These are phyloP conservation scores for Dasypolia templi DNA, from an alignment of 2,888 invertebrate genomes.

Conservation along the genomic window DNA sequence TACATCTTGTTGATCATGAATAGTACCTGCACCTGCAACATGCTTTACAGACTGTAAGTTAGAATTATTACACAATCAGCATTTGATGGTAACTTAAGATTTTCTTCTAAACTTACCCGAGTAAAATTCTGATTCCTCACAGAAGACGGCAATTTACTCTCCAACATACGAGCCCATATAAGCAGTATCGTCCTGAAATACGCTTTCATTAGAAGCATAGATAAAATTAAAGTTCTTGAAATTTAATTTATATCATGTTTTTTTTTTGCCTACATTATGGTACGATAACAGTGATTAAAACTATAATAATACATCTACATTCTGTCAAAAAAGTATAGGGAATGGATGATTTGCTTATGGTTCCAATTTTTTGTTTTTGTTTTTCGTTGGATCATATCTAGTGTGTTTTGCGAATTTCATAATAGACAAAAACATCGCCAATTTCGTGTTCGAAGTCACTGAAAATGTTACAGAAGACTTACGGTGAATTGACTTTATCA, in stretches of 20 bases:
- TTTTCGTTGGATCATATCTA: too few relatives aligned
- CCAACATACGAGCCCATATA: conserved; percentile 75
- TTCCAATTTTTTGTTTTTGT: too few relatives aligned
- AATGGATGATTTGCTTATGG: too few relatives aligned
- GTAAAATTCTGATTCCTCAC: conserved; percentile 63
- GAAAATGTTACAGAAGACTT: too few relatives aligned
- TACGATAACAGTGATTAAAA: not conserved
- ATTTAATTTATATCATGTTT: not conserved
- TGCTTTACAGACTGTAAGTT: not conserved
- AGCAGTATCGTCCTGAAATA: conserved; percentile 75
- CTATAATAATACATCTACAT: too few relatives aligned
- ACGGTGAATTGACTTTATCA: too few relatives aligned
- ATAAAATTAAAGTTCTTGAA: not conserved
- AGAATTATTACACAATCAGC: not conserved
- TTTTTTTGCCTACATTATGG: not conserved
- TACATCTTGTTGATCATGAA: not conserved
- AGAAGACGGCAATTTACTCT: conserved; percentile 67
- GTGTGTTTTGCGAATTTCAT: too few relatives aligned
- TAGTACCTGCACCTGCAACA: too few relatives aligned
- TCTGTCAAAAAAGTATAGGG: too few relatives aligned
- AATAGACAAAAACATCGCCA: too few relatives aligned
- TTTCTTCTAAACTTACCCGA: conserved; percentile 42
- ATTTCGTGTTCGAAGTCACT: too few relatives aligned
- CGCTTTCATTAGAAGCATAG: not conserved
- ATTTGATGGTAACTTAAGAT: not conserved